Evolutionary conservation across 2,888 invertebrate genomes (phyloP).

Genomic region (Apamea sordens): DNA sequence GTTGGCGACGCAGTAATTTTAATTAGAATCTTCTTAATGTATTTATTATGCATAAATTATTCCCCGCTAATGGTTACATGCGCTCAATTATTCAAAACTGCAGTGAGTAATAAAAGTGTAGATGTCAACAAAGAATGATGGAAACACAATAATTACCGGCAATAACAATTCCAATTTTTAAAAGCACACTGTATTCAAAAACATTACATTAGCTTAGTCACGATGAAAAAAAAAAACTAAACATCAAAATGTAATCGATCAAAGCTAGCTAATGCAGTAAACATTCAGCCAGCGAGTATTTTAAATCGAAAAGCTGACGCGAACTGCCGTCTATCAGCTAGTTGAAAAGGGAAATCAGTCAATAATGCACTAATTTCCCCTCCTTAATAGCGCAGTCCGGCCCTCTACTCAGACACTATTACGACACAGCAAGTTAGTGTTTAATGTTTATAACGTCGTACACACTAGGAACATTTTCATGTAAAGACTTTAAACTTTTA

Average conservation of each 20-base stretch:
- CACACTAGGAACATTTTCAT: constrained; percentile 68
- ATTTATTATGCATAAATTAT: constrained; percentile 50
- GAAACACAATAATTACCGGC: constrained; percentile 51
- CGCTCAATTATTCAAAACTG: constrained; percentile 37
- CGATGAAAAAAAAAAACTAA: constrained; percentile 58
- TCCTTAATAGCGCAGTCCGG: constrained; percentile 86
- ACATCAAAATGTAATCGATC: constrained; percentile 69
- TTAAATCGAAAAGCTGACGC: constrained; percentile 82
- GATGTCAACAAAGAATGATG: constrained; percentile 51
- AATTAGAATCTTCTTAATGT: constrained; percentile 50
- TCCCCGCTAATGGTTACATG: constrained; percentile 25
- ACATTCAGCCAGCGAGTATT: constrained; percentile 76
- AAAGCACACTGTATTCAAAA: constrained; percentile 50
- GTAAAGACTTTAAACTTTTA: constrained; percentile 67
- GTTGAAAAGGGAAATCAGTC: constrained; percentile 90
- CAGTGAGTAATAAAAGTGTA: constrained; percentile 37
- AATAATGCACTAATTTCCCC: constrained; percentile 90
- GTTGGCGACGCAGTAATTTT: constrained; percentile 31
- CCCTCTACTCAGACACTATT: constrained; percentile 81
- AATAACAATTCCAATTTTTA: constrained; percentile 66
- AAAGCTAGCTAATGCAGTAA: constrained; percentile 80
- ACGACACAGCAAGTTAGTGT: constrained; percentile 79
- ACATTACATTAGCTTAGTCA: constrained; percentile 65
- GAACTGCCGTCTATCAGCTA: constrained; percentile 84
- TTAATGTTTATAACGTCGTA: constrained; percentile 76